phyloP scores from a whole-genome alignment of 2,797 vertebrate species.

The Clarias laeviceps region DNA sequence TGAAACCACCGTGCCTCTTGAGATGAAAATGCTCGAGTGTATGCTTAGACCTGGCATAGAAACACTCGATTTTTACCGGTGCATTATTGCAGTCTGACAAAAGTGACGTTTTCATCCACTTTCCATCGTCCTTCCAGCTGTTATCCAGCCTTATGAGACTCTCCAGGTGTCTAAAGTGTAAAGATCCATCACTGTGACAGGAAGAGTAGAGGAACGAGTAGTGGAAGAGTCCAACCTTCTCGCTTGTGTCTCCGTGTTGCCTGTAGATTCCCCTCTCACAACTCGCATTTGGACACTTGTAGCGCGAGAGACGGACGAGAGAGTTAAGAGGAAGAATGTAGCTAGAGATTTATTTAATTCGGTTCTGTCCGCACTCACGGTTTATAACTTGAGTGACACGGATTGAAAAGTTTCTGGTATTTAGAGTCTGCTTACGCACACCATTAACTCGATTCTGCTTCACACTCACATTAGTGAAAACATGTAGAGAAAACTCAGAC shows the following conservation, averaged over 20 bases:
- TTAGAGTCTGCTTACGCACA: neutral
- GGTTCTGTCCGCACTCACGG: neutral
- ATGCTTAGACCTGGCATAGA: neutral
- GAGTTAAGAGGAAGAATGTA: too few species aligned
- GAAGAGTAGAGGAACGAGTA: too few species aligned
- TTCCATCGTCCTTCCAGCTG: neutral
- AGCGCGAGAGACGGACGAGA: neutral
- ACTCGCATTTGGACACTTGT: neutral
- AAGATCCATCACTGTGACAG: slow-evolving; percentile 18
- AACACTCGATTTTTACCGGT: neutral
- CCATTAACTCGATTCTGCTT: neutral
- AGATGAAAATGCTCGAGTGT: neutral
- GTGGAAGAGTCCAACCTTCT: neutral
- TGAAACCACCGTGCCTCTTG: slow-evolving; percentile 61
- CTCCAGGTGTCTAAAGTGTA: neutral
- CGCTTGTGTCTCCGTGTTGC: too few species aligned
- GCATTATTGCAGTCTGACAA: neutral
- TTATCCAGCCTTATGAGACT: neutral
- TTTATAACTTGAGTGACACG: neutral
- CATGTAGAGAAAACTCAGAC: neutral
- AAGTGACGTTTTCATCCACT: neutral
- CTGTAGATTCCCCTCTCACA: neutral
- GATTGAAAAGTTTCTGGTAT: too few species aligned
- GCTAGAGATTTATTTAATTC: neutral
- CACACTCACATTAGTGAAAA: neutral